phyloP scores from a whole-genome alignment of 2,797 vertebrate species.

The Girardinus metallicus region DNA sequence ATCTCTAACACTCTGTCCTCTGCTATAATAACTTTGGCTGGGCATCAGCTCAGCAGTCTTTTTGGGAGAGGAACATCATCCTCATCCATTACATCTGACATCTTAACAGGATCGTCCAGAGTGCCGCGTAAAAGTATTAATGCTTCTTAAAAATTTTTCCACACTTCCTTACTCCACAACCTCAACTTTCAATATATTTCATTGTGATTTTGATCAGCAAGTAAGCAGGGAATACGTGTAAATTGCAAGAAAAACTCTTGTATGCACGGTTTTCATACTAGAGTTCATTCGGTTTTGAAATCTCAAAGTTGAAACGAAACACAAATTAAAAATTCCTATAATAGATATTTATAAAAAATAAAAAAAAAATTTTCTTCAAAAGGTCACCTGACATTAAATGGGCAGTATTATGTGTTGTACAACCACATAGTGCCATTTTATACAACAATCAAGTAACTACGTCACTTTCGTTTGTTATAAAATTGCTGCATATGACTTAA shows the following conservation, averaged over 20 bases:
- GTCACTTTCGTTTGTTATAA: no score
- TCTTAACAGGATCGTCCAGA: background rate
- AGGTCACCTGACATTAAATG: background rate
- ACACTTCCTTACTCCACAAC: background rate
- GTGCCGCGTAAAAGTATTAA: no score
- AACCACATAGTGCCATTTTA: no score
- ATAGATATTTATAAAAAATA: background rate
- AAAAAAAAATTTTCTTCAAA: no score
- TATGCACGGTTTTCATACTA: background rate
- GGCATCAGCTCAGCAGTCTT: slow-evolving; percentile 27
- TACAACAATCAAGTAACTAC: no score
- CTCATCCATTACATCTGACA: background rate
- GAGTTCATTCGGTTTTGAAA: background rate
- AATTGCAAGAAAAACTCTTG: background rate
- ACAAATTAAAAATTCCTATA: background rate
- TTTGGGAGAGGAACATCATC: slow-evolving; percentile 16
- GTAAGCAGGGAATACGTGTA: background rate
- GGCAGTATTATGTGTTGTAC: no score
- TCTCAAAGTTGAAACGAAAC: background rate
- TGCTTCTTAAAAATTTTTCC: background rate
- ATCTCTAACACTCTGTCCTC: slow-evolving; percentile 16
- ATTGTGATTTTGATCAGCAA: background rate
- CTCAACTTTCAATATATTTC: background rate
- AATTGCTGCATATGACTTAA: no score
- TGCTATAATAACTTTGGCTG: slow-evolving; percentile 25